A percentile compares a stretch with the other conserved stretches of the same genome.
These are phyloP conservation scores for Criorhina ranunculi DNA, from an alignment of 2,888 invertebrate genomes.

Conservation along the genomic window DNA sequence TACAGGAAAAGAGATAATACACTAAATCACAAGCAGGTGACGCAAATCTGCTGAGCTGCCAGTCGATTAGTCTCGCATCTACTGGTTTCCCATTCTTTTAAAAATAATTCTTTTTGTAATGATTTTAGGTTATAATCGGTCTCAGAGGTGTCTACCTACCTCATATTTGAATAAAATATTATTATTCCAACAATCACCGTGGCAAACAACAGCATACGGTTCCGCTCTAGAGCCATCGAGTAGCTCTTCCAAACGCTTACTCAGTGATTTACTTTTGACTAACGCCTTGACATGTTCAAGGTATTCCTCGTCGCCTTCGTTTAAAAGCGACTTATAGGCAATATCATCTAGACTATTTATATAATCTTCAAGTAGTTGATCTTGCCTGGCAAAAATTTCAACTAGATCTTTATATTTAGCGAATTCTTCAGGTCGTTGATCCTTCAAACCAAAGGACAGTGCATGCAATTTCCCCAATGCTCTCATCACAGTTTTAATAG, in stretches of 20 bases:
- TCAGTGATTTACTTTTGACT: slow-evolving; percentile 77
- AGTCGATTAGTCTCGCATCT: slow-evolving; percentile 81
- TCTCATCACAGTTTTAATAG: slow-evolving; percentile 83
- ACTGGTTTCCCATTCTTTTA: slow-evolving; percentile 73
- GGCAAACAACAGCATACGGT: slow-evolving; percentile 82
- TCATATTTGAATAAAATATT: slow-evolving; percentile 81
- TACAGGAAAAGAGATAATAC: slow-evolving; percentile 81
- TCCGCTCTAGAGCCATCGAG: slow-evolving; percentile 79
- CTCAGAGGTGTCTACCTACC: slow-evolving; percentile 41
- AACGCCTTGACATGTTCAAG: slow-evolving; percentile 75
- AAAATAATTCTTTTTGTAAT: slow-evolving; percentile 2
- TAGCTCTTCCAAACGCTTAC: slow-evolving; percentile 77
- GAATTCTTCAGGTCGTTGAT: slow-evolving; percentile 79
- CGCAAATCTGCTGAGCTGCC: slow-evolving; percentile 82
- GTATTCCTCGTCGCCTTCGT: slow-evolving; percentile 66
- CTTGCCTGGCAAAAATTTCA: slow-evolving; percentile 80
- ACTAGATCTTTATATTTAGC: slow-evolving; percentile 77
- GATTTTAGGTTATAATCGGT: not conserved
- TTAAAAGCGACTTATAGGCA: slow-evolving; percentile 78
- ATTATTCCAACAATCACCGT: slow-evolving; percentile 84
- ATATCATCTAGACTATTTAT: slow-evolving; percentile 79
- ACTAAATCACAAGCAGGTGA: slow-evolving; percentile 82
- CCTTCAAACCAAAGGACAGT: slow-evolving; percentile 83
- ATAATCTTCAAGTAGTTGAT: slow-evolving; percentile 78
- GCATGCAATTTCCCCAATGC: slow-evolving; percentile 85